Percentiles rank a stretch among this genome's conserved stretches.
These are phyloP conservation scores for Corvus hawaiiensis DNA, from an alignment of 2,113 vertebrate species.

Conservation along the genomic window DNA sequence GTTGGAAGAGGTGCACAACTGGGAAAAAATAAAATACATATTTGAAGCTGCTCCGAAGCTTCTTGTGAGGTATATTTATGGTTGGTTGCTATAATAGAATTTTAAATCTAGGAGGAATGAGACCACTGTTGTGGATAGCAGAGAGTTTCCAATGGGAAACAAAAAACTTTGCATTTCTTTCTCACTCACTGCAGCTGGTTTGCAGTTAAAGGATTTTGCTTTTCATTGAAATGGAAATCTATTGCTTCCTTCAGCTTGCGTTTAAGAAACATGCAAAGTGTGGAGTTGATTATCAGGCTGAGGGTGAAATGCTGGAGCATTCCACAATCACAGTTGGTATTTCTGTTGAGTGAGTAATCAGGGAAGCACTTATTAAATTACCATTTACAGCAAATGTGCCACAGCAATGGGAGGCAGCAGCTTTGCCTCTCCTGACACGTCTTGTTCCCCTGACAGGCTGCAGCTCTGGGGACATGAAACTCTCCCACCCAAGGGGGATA, in stretches of 20 bases:
- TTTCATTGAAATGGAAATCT: conserved; percentile 18
- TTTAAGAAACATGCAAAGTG: not conserved
- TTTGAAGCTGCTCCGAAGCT: conserved; percentile 37
- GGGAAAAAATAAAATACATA: conserved; percentile 23
- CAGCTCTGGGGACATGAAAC: not conserved
- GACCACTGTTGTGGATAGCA: conserved; percentile 4
- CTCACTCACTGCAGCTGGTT: not conserved
- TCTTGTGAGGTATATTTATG: conserved; percentile 44
- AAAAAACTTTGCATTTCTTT: not conserved
- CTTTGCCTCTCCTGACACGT: not conserved
- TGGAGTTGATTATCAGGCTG: not conserved
- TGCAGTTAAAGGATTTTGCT: not conserved
- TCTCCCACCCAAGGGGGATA: not conserved
- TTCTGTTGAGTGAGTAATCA: not conserved
- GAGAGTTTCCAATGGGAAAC: not conserved
- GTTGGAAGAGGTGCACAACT: conserved; percentile 7
- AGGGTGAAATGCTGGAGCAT: not conserved
- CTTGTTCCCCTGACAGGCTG: not conserved
- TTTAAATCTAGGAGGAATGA: conserved; percentile 35
- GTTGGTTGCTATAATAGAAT: conserved; percentile 52
- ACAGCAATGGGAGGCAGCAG: not conserved
- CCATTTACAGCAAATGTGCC: not conserved
- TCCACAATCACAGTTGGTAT: not conserved
- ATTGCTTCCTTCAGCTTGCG: not conserved
- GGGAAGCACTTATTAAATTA: not conserved